These are phyloP conservation scores for Drosophila ananassae DNA, from an alignment of 1,140 invertebrate genomes.

Conservation along the genomic window DNA sequence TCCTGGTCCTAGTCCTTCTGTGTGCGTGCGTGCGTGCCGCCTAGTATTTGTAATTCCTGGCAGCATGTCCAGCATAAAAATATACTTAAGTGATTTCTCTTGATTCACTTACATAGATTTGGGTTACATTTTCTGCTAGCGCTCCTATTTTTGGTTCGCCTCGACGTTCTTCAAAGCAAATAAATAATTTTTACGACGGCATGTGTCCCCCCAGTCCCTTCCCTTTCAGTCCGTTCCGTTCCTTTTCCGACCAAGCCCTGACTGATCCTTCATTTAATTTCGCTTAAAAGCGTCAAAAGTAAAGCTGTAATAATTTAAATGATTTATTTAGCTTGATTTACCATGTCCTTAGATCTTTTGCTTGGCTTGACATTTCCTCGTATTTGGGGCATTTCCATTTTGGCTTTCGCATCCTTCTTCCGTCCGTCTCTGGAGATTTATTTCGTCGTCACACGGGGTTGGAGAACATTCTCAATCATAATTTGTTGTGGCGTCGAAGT, in stretches of 20 bases:
- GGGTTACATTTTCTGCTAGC: constrained; percentile 74
- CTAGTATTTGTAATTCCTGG: constrained; percentile 80
- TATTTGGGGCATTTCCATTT: constrained; percentile 21
- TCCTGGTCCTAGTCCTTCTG: constrained; percentile 10
- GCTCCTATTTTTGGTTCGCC: constrained; percentile 44
- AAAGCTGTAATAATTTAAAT: constrained; percentile 83
- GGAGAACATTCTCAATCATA: constrained; percentile 76
- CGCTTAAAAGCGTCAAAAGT: constrained; percentile 81
- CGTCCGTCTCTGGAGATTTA: constrained; percentile 48
- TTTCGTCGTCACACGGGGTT: constrained; percentile 28
- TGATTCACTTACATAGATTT: constrained; percentile 82
- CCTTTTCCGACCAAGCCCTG: constrained; percentile 8
- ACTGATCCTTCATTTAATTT: constrained; percentile 76
- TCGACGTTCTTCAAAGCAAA: constrained; percentile 64
- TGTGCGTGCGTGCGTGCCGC: constrained; percentile 68
- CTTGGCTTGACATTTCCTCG: constrained; percentile 56
- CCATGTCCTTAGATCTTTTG: constrained; percentile 71
- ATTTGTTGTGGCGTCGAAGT: constrained; percentile 79
- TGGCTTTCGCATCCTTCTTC: constrained; percentile 17
- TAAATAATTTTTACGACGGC: constrained; percentile 79
- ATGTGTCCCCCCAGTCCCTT: constrained; percentile 12
- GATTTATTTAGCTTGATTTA: constrained; percentile 79
- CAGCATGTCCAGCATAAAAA: constrained; percentile 82
- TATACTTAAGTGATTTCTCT: constrained; percentile 83
- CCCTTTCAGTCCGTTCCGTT: not conserved